Conservation (phyloP, 1,140 invertebrate species). For the Oncopodura yosiiana region DNA sequence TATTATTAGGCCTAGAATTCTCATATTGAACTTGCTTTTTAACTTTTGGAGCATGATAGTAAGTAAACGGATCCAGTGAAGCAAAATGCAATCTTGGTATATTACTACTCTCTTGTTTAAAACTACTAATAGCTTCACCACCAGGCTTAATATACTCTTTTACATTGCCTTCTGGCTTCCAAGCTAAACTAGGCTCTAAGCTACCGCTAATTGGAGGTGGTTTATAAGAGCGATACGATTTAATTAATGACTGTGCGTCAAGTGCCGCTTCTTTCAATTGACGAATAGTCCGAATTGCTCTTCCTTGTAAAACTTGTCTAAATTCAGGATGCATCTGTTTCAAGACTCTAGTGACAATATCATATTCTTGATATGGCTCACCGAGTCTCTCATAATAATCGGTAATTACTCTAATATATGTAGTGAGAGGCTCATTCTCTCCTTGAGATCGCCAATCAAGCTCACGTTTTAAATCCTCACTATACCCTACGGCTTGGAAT, state of each 20-base stretch:
- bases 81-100: too few species aligned
- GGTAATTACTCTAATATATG: constrained; percentile 10
- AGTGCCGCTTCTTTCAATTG: constrained; percentile 6
- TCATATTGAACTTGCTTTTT: too few species aligned
- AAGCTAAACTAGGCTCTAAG: too few species aligned
- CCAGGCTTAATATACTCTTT: too few species aligned
- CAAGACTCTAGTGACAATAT: not conserved
- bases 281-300: not conserved
- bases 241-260: not conserved
- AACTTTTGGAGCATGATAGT: too few species aligned
- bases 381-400: constrained; percentile 9
- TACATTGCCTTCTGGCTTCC: too few species aligned
- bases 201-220: not conserved
- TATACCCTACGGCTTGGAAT: constrained; percentile 10
- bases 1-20: too few species aligned
- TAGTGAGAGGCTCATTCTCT: constrained; percentile 5
- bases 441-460: constrained; percentile 9
- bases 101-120: too few species aligned
- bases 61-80: too few species aligned
- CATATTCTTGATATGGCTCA: not conserved
- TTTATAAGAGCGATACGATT: constrained; percentile 1
- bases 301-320: not conserved
- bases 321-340: constrained; percentile 12
- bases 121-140: too few species aligned
- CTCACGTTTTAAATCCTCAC: constrained; percentile 2